Base-by-base conservation (phyloP, 2,113 vertebrate species). In the Charina bottae region DNA sequence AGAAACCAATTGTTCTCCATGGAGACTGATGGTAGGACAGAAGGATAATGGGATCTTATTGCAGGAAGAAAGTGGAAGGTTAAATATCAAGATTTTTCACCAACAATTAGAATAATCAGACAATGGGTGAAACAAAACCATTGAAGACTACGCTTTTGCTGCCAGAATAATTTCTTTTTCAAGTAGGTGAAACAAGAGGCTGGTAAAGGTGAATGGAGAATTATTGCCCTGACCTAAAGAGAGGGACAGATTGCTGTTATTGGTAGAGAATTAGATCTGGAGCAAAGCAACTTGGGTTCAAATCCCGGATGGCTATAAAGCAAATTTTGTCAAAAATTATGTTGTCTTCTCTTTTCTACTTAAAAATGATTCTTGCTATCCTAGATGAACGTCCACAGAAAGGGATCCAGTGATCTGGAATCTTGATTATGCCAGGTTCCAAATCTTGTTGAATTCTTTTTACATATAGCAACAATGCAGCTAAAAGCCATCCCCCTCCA, bases 1-100 rank as follows among this genome's bases (percentile, higher is more conserved):
- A 89, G 87, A 89, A 92, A 92, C 87, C 91, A 89, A 92, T 92
- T 83, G 91, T 92, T 92, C 91, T 92, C 91, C 91, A 89, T 84
- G 91, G 87, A 92, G 91, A 92, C 72, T 88, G 91, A 88, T 84
- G 64, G 87, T 33, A 55, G 72, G 72, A 89, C 72, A 84, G 72
- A 28, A 89, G 87, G 87, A 37, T 84, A 89, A 92, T 84, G 72
- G 91, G 87, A 84, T 92, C 68, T 84, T 92, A 92, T 84, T 84
- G 46, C 87, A 42, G 91, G 87, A 92, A 92, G 72, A 92, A 88
- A 62, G 91, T 23, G 49, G 56, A 60, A 92, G 87, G 91, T 92
- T 49, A 83, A 92, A 87, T 84, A 92, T 89, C 87, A 84, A 88
- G 87, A 60, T 24, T 92, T 92, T 55, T 55, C 87, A 84, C 28